Evolutionary conservation across 1,140 invertebrate species (phyloP).

Genomic region (Panagrolaimus sp.): DNA sequence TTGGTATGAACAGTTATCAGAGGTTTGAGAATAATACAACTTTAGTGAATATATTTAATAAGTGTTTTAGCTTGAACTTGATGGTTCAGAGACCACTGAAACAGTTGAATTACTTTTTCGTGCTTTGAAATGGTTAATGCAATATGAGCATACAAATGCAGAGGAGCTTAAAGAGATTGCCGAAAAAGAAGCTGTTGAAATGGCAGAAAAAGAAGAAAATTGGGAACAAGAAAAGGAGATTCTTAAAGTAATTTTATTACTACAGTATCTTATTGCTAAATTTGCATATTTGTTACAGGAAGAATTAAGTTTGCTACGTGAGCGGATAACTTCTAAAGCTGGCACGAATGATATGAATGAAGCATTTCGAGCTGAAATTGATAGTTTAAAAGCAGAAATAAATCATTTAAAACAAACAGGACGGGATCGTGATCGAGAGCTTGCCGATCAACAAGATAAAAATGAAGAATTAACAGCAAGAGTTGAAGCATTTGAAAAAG

Average conservation of each 20-base stretch:
- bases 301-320: constrained; percentile 43
- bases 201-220: constrained; percentile 53
- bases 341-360: constrained; percentile 42
- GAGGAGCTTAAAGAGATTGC: constrained; percentile 53
- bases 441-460: constrained; percentile 47
- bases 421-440: constrained; percentile 49
- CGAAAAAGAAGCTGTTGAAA: constrained; percentile 46
- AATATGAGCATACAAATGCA: constrained; percentile 52
- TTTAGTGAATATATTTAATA: not conserved
- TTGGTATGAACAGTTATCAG: constrained; percentile 43
- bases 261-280: not conserved
- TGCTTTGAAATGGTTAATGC: constrained; percentile 48
- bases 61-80: constrained; percentile 21
- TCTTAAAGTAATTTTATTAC: constrained; percentile 34
- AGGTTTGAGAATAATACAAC: constrained; percentile 26
- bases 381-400: constrained; percentile 54
- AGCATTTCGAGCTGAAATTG: constrained; percentile 55
- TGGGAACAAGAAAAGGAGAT: constrained; percentile 47
- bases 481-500: constrained; percentile 28
- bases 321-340: constrained; percentile 45
- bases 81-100: constrained; percentile 27
- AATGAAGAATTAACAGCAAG: constrained; percentile 29
- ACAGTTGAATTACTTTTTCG: constrained; percentile 36
- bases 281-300: constrained; percentile 31
- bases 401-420: constrained; percentile 40